Conservation (phyloP, 2,113 vertebrate species). For the Cochlearius cochlearius region DNA sequence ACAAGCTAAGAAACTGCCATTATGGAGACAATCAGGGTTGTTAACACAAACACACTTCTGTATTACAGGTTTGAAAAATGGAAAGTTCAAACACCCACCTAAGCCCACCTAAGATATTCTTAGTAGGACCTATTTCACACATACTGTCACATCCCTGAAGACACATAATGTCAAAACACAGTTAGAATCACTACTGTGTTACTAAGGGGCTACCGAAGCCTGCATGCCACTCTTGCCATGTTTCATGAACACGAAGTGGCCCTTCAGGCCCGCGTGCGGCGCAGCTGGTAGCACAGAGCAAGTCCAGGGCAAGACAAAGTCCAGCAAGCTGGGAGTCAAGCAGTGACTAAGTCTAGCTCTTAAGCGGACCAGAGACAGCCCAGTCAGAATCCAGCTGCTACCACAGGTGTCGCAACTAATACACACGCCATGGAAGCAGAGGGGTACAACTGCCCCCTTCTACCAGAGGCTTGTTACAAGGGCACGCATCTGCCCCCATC, state of each 20-base stretch:
- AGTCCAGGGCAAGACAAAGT: not conserved
- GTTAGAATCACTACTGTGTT: not conserved
- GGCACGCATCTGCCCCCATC: rapidly evolving
- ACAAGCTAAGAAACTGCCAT: not conserved
- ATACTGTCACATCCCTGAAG: not conserved
- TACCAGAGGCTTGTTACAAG: not conserved
- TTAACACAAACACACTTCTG: not conserved
- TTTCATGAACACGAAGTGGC: rapidly evolving
- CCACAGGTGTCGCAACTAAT: not conserved
- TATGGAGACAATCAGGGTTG: not conserved
- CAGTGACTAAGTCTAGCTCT: not conserved
- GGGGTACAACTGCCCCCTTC: not conserved
- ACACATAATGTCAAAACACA: not conserved
- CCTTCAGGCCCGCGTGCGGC: rapidly evolving
- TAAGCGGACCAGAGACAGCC: not conserved
- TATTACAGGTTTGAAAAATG: not conserved
- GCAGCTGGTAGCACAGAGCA: not conserved
- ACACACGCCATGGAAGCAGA: not conserved
- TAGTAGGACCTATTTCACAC: not conserved
- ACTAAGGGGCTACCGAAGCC: not conserved
- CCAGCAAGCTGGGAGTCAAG: not conserved
- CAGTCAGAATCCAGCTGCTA: not conserved
- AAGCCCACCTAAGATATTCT: not conserved
- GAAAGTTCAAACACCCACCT: not conserved
- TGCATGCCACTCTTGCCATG: not conserved